These are phyloP conservation scores for Lottia gigantea DNA, from an alignment of 2,888 invertebrate genomes.

Conservation along the genomic window DNA sequence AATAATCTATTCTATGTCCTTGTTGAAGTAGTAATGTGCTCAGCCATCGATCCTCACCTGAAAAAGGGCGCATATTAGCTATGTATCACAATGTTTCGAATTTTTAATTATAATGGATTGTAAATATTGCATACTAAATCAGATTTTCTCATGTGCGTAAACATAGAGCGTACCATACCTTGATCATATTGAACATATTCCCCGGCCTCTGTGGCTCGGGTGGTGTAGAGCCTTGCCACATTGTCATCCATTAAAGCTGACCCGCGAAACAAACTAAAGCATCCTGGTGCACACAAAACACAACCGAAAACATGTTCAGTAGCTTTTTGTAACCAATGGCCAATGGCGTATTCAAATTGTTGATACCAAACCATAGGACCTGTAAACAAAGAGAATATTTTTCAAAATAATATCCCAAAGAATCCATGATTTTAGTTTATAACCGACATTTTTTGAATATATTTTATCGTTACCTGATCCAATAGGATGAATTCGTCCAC, in stretches of 20 bases:
- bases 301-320: constrained; percentile 99
- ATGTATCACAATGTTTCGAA: neutral
- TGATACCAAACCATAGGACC: constrained; percentile 99
- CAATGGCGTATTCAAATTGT: constrained; percentile 98
- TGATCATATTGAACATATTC: constrained; percentile 93
- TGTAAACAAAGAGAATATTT: constrained; percentile 38
- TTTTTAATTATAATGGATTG: neutral
- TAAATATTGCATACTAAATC: neutral
- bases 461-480: constrained; percentile 76
- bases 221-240: constrained; percentile 88
- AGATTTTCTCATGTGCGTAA: neutral
- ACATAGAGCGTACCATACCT: constrained; percentile 70
- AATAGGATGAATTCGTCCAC: constrained; percentile 97
- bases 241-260: constrained; percentile 89
- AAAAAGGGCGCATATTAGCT: constrained; percentile 2
- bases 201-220: constrained; percentile 77
- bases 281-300: constrained; percentile 90
- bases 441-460: neutral
- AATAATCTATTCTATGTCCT: constrained; percentile 98
- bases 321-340: constrained; percentile 99
- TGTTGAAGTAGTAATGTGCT: constrained; percentile 96
- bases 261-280: constrained; percentile 88
- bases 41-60: constrained; percentile 96
- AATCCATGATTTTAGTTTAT: too few relatives aligned
- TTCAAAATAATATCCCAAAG: too few relatives aligned